Evolutionary conservation across 2,797 vertebrate genomes (phyloP).

Genomic region (Anguilla pacifica): DNA sequence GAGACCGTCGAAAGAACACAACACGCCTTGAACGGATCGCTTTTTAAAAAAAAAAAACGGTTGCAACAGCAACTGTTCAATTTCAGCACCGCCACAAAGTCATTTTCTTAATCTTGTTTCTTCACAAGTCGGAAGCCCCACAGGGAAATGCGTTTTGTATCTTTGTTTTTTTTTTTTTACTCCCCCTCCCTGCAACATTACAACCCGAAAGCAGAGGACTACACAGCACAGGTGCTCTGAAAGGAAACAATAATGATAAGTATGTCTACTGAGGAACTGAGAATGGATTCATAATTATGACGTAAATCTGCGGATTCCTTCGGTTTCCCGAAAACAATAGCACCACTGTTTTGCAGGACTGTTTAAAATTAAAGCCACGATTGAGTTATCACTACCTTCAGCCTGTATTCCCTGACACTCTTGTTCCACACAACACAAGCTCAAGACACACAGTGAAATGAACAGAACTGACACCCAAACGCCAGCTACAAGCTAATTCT

Average conservation of each 20-base stretch:
- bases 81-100: conserved; percentile 16
- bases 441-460: conserved; percentile 22
- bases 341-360: conserved; percentile 50
- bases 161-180: not conserved
- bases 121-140: conserved; percentile 3
- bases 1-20: not conserved
- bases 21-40: not conserved
- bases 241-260: conserved; percentile 48
- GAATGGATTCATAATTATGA: conserved; percentile 55
- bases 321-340: conserved; percentile 50
- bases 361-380: conserved; percentile 47
- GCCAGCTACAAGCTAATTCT: not conserved
- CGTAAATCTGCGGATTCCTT: conserved; percentile 47
- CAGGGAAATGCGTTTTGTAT: conserved; percentile 9
- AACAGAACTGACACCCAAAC: not conserved
- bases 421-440: conserved; percentile 30
- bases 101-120: conserved; percentile 19
- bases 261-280: conserved; percentile 48
- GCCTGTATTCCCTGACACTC: conserved; percentile 25
- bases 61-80: conserved; percentile 7
- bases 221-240: not conserved
- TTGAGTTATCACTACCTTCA: conserved; percentile 52
- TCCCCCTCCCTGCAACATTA: not conserved
- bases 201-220: not conserved
- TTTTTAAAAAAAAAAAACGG: not conserved